phyloP scores from a whole-genome alignment of 2,888 invertebrate species.

The Aphodius sticticus region DNA sequence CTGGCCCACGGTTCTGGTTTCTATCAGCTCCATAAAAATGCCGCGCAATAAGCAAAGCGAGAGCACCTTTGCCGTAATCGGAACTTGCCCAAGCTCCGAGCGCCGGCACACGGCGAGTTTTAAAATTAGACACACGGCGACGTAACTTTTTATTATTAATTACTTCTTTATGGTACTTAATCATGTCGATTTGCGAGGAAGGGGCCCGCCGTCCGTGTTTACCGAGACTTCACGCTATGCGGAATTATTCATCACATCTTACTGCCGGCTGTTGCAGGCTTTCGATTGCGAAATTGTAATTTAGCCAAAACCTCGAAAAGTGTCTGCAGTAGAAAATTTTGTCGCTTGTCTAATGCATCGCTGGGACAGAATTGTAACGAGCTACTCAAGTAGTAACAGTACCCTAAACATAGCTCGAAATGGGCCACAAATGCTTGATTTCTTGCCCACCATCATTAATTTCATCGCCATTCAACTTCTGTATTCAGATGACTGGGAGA shows the following conservation, averaged over 20 bases:
- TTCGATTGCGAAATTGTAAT: neutral
- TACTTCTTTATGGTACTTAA: neutral
- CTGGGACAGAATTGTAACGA: no score
- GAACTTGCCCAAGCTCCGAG: conserved; percentile 18
- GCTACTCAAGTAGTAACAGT: no score
- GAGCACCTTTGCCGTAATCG: conserved; percentile 39
- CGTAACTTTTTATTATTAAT: neutral
- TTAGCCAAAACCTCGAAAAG: neutral
- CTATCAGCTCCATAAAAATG: conserved; percentile 39
- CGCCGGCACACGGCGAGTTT: conserved; percentile 23
- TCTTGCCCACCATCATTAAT: no score
- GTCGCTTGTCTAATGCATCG: neutral
- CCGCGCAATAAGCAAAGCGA: conserved; percentile 35
- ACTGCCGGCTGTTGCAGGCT: neutral
- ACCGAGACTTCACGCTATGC: neutral
- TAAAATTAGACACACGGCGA: conserved; percentile 34
- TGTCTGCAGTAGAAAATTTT: neutral
- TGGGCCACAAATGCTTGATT: no score
- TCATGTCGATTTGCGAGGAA: neutral
- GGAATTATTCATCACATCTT: neutral
- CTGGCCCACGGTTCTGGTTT: conserved; percentile 43
- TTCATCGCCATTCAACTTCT: no score
- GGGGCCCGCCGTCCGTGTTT: neutral
- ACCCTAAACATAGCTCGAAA: no score
- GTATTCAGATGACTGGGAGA: no score